Evolutionary conservation across 2,113 vertebrate species (phyloP), one percentile per base, ranked within the genome.

Genomic region (Caranx ignobilis): DNA sequence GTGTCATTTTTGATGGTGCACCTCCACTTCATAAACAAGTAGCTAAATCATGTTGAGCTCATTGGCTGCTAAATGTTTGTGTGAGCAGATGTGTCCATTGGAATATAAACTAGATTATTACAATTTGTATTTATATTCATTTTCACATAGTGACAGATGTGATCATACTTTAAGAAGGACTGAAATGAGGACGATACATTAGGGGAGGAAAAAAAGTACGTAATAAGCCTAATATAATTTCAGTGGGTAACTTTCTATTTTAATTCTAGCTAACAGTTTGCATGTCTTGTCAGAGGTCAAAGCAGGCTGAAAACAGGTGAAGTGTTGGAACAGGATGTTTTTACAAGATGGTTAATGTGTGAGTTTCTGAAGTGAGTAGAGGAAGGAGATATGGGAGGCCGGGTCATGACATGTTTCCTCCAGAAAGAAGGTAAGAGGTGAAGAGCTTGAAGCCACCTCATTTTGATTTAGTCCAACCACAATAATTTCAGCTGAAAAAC

Each of bases 271-370:
- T 75, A 21, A 43, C 54, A 26, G 6, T 60, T 1, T 47, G 11
- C 48, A 64, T 48, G 18, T 8, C 8, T 5, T 35, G 65, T 32
- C 16, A 32, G 37, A 76, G 76, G 79, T 85, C 74, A 67, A 13
- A 2, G 56, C 26, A 6, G 79, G 5, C 48, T 69, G 66, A 64
- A 12, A 52, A 59, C 54, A 60, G 71, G 75, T 75, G 64, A 81
- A 78, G 63, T 37, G 61, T 43, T 31, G 31, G 32, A 2, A 77
- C 77, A 74, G 65, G 74, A 79, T 82, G 80, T 84, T 85, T 81
- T 81, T 52, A 85, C 63, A 71, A 77, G 60, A 60, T 82, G 60
- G 37, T 37, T 37, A 37, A 26, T 79, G 80, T n/a, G 41, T 72
- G 71, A 61, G 77, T 76, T 79, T 50, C 39, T 59, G 71, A 61